phyloP scores from a whole-genome alignment of 2,888 invertebrate genomes.

The Sicus ferrugineus region DNA sequence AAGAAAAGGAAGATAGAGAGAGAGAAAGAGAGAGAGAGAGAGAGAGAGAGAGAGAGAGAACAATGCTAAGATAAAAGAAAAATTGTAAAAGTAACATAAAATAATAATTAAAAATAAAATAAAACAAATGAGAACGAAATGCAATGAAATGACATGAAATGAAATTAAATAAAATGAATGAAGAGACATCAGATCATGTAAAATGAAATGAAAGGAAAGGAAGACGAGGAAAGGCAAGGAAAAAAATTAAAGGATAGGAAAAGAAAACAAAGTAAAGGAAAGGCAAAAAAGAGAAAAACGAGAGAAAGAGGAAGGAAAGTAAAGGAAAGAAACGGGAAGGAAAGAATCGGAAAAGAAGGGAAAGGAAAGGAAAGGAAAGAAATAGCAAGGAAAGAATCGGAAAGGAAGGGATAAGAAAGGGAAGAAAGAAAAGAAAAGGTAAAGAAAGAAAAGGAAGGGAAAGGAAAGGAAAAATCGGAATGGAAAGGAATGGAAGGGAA shows the following conservation, averaged over 20 bases:
- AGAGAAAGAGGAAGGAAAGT: not conserved
- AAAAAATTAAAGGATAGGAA: not conserved
- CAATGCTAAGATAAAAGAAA: not conserved
- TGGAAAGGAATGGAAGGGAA: slow-evolving; percentile 9
- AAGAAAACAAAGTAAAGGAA: not conserved
- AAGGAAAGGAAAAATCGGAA: too few relatives aligned
- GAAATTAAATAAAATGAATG: not conserved
- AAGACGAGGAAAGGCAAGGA: not conserved
- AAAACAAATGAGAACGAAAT: not conserved
- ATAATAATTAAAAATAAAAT: not conserved
- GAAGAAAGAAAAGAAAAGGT: not conserved
- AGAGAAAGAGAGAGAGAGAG: slow-evolving; percentile 30
- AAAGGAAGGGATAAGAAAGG: slow-evolving; percentile 22
- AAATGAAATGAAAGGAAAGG: not conserved
- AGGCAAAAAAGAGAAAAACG: not conserved
- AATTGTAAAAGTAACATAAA: not conserved
- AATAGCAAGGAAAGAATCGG: slow-evolving; percentile 8
- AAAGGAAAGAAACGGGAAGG: not conserved
- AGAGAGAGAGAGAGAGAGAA: slow-evolving; percentile 25
- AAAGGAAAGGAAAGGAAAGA: not conserved
- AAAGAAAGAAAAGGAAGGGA: not conserved
- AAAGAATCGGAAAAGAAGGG: not conserved
- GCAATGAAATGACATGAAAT: too few relatives aligned
- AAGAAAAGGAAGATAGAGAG: slow-evolving; percentile 20
- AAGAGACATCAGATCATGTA: not conserved